These are phyloP conservation scores for Petaurus breviceps DNA, from an alignment of 2,113 vertebrate genomes.

Conservation along the genomic window DNA sequence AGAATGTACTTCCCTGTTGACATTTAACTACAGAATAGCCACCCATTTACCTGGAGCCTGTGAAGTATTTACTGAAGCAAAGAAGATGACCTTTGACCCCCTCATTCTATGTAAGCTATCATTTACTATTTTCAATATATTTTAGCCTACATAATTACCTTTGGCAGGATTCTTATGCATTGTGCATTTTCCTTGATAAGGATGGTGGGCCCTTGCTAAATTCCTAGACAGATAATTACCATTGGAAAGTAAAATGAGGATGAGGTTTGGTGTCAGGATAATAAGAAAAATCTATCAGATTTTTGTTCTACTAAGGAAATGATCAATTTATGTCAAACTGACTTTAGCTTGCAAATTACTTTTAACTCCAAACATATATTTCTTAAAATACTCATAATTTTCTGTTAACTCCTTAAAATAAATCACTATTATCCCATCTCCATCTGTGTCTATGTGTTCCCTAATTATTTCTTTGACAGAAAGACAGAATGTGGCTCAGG, in stretches of 20 bases:
- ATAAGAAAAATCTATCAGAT: background rate
- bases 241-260: background rate
- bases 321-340: background rate
- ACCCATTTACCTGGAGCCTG: background rate
- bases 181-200: background rate
- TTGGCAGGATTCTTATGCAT: background rate
- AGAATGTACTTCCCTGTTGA: background rate
- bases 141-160: background rate
- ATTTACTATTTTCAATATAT: background rate
- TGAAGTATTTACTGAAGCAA: background rate
- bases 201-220: background rate
- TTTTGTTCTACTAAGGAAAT: background rate
- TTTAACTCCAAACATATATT: background rate
- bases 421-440: background rate
- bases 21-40: background rate
- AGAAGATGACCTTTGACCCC: background rate
- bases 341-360: background rate
- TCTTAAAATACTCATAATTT: background rate
- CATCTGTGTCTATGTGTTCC: background rate
- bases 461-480: background rate
- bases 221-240: background rate
- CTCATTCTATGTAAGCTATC: background rate
- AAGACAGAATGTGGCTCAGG: constrained; percentile 21
- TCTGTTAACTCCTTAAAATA: background rate
- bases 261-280: background rate